Percentiles rank a stretch among this genome's conserved stretches.
These are phyloP conservation scores for Grammatotria lemairii DNA, from an alignment of 2,113 vertebrate species.

Conservation along the genomic window DNA sequence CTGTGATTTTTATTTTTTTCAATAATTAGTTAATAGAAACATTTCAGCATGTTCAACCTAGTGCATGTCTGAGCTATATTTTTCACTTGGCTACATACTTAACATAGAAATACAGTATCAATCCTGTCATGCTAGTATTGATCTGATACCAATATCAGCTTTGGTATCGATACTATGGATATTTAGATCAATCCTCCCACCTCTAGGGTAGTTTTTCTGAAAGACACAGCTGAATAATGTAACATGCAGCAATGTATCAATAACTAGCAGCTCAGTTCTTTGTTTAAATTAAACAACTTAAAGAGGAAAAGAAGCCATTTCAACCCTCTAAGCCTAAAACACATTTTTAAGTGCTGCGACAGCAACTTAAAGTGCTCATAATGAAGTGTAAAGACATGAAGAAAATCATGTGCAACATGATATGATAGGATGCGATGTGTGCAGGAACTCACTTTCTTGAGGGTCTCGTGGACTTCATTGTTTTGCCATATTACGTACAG, in stretches of 20 bases:
- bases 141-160: neutral
- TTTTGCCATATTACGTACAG: conserved; percentile 84
- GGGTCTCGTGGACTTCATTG: conserved; percentile 73
- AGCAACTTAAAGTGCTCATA: accelerated
- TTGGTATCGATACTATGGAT: neutral
- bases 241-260: neutral
- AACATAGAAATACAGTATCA: neutral
- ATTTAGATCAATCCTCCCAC: neutral
- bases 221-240: neutral
- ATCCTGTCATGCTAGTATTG: neutral
- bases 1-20: neutral
- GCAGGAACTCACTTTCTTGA: conserved; percentile 78
- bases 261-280: neutral
- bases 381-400: neutral
- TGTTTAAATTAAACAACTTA: neutral
- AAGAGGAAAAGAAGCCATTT: neutral
- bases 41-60: accelerated
- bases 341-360: neutral
- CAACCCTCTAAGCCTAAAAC: neutral
- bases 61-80: neutral
- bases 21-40: neutral
- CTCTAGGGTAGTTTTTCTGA: neutral
- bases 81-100: accelerated
- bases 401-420: neutral
- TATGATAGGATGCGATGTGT: neutral